Conservation (phyloP, 2,797 vertebrate genomes). For the Scomberomorus guttatus region DNA sequence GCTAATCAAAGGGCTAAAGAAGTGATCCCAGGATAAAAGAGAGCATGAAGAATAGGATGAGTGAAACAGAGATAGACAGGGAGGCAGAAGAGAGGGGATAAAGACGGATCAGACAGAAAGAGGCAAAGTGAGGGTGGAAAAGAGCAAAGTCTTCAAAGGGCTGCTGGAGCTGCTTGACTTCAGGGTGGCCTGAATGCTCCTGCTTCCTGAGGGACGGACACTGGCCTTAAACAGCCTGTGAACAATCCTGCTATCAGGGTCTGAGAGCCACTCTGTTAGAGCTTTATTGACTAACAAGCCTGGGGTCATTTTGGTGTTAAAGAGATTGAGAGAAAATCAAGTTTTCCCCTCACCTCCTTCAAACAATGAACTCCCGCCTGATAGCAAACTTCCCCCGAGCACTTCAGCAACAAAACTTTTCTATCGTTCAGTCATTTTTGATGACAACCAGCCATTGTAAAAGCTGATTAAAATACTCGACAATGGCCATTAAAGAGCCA, state of each 20-base stretch:
- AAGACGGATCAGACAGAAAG: slow-evolving; percentile 80
- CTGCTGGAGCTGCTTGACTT: slow-evolving; percentile 67
- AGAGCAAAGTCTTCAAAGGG: slow-evolving; percentile 81
- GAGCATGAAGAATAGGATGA: slow-evolving; percentile 82
- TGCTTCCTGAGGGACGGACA: slow-evolving; percentile 67
- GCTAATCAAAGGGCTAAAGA: slow-evolving; percentile 82
- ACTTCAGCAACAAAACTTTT: slow-evolving; percentile 48
- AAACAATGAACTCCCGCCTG: slow-evolving; percentile 72
- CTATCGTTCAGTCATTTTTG: slow-evolving; percentile 55
- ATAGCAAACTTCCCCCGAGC: slow-evolving; percentile 61
- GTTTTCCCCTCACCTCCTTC: slow-evolving; percentile 53
- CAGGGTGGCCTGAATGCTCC: slow-evolving; percentile 78
- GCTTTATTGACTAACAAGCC: slow-evolving; percentile 80
- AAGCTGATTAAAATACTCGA: slow-evolving; percentile 64
- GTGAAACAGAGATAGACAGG: slow-evolving; percentile 77
- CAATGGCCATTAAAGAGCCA: slow-evolving; percentile 66
- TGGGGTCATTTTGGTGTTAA: slow-evolving; percentile 74
- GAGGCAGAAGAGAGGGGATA: slow-evolving; percentile 78
- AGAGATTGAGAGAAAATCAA: slow-evolving; percentile 74
- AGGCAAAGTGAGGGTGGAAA: slow-evolving; percentile 70
- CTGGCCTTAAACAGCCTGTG: slow-evolving; percentile 38
- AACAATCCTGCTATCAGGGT: slow-evolving; percentile 67
- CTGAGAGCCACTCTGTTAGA: slow-evolving; percentile 40
- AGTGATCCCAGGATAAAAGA: slow-evolving; percentile 84
- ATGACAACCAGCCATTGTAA: slow-evolving; percentile 61